Evolutionary conservation across 2,888 invertebrate species (phyloP), one percentile per base, ranked within the genome.

Genomic region (Agelastica alni): DNA sequence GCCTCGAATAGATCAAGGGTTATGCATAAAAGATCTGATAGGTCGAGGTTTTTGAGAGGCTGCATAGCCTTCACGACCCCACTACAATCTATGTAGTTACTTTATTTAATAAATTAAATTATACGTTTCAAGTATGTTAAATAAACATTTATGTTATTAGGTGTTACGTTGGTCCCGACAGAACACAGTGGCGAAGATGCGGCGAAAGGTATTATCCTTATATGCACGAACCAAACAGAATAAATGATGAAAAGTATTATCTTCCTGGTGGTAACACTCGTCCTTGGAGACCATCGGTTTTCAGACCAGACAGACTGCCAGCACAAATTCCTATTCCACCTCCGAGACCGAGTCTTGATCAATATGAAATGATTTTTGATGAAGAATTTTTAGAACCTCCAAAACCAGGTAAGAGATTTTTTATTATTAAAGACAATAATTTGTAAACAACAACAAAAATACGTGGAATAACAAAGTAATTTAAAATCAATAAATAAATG

Each of bases 141-240:
- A n/a, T n/a, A n/a, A n/a, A n/a, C n/a, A n/a, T n/a, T n/a, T n/a
- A n/a, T n/a, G n/a, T n/a, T n/a, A n/a, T 1, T 57, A 91, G 91
- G 91, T 93, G 93, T 69, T 90, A 90, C 73, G 93, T 93, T 4
- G 93, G 93, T 9, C 83, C 85, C 2, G 81, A 81, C 2, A 80
- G 81, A 6, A 89, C 90, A 52, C 92, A 93, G 72, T 93, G 93
- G 93, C 81, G 93, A 5, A 91, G 91, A 4, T 93, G 93, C 75
- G 92, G 88, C 64, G 91, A 92, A 65, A 85, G 85, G 36, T 92
- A 91, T 72, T 89, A 85, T 63, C 91, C 91, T 0, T 81, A 87
- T 70, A 46, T 61, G 58, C 72, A 60, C 69, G 77, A 70, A 66
- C 66, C 58, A 14, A 70, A 72, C 52, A 59, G 68, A 26, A 55